Percentiles rank a stretch among this genome's conserved stretches.
These are phyloP conservation scores for Oreonectes daqikongensis DNA, from an alignment of 2,797 vertebrate genomes.

Conservation along the genomic window DNA sequence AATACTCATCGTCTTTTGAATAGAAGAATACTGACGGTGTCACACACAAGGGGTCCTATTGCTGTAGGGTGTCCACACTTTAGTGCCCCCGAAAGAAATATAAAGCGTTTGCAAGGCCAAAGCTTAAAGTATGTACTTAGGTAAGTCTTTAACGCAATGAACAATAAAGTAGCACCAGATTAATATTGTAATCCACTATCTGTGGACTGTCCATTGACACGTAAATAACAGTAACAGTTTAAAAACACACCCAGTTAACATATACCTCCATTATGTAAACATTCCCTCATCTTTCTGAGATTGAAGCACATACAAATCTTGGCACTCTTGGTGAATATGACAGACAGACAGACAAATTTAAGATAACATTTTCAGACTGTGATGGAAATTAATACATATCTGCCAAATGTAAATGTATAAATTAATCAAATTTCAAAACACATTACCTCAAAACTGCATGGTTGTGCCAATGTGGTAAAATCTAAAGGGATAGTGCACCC, in stretches of 20 bases:
- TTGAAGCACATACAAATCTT: slow-evolving; percentile 10
- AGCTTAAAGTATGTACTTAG: slow-evolving; percentile 40
- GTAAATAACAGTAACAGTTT: slow-evolving; percentile 27
- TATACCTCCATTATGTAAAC: slow-evolving; percentile 29
- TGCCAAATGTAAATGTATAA: no score
- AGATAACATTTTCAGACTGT: not conserved
- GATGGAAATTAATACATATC: no score
- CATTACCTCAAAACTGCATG: no score
- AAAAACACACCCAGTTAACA: not conserved
- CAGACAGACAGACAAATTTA: slow-evolving; percentile 7
- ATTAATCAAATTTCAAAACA: no score
- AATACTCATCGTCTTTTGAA: slow-evolving; percentile 16
- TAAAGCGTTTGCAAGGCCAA: slow-evolving; percentile 5
- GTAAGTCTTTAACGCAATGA: slow-evolving; percentile 45
- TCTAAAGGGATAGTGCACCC: no score
- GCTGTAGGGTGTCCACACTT: not conserved
- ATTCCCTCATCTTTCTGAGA: slow-evolving; percentile 21
- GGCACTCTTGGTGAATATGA: not conserved
- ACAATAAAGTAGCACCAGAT: slow-evolving; percentile 52
- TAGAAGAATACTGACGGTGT: not conserved
- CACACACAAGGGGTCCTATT: slow-evolving; percentile 10
- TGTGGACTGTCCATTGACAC: not conserved
- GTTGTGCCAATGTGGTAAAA: no score
- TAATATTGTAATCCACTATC: not conserved
- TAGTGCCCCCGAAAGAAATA: slow-evolving; percentile 5